Conservation (phyloP, 2,888 invertebrate genomes). For the Tetheella fluctuosa region DNA sequence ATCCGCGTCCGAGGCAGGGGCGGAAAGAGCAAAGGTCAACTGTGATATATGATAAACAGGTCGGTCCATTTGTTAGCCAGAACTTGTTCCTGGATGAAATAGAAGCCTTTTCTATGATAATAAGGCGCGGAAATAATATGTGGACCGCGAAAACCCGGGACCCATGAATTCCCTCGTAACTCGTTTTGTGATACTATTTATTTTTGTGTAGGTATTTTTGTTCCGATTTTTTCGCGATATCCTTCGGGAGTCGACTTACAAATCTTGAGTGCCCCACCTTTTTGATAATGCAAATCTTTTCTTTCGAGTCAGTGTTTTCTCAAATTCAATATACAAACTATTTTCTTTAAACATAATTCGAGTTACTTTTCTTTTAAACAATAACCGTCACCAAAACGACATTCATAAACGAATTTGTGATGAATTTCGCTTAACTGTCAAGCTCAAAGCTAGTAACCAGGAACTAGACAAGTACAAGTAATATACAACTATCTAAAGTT, state of each 20-base stretch:
- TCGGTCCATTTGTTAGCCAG: slow-evolving; percentile 29
- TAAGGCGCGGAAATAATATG: slow-evolving; percentile 27
- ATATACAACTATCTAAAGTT: slow-evolving; percentile 30
- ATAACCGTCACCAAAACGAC: background rate
- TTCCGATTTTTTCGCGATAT: background rate
- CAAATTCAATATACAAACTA: background rate
- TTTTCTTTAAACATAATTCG: background rate
- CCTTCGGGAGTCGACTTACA: background rate
- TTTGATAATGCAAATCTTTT: slow-evolving; percentile 7
- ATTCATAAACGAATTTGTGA: slow-evolving; percentile 5
- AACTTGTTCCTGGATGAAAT: slow-evolving; percentile 23
- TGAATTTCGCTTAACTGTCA: background rate
- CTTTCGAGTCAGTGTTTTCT: background rate
- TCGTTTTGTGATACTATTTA: slow-evolving; percentile 3
- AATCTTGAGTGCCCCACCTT: slow-evolving; percentile 6
- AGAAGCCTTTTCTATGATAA: slow-evolving; percentile 31
- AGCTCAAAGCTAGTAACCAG: slow-evolving; percentile 1
- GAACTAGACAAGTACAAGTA: slow-evolving; percentile 19
- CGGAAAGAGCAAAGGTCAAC: slow-evolving; percentile 8
- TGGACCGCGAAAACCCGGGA: slow-evolving; percentile 6
- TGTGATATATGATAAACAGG: slow-evolving; percentile 30
- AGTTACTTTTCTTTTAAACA: background rate
- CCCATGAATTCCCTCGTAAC: slow-evolving; percentile 1
- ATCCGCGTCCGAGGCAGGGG: background rate
- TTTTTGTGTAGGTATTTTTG: slow-evolving; percentile 6